Base-by-base conservation (phyloP, 2,888 invertebrate species). In the Pasiphila rectangulata region DNA sequence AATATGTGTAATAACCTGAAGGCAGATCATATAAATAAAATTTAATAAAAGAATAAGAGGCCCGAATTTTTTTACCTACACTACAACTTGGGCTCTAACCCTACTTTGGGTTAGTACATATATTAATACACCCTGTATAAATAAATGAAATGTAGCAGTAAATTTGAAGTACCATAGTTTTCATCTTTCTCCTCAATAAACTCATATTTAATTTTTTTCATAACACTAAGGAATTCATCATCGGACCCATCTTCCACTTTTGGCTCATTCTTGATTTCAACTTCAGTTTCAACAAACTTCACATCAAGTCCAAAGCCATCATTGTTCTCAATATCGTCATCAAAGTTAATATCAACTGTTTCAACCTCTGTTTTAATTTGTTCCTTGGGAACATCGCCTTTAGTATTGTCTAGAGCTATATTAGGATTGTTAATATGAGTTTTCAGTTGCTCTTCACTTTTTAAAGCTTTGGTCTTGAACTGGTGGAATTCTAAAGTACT, bases 211-310 rank as follows among this genome's bases (percentile, higher is more conserved):
- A 74, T 66, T 34, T 60, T 57, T 32, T 77, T 69, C 10, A 79
- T 66, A 3, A 72, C 77, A 69, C 75, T 80, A 0, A 85, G 66
- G 1, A 81, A 48, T 53, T 84, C 83, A 54, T 84, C 73, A 20
- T 85, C 84, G 6, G 56, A 56, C 13, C 41, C 36, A 21, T 37
- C 17, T 27, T 49, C 56, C 15, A 19, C 1, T 34, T 48, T 52
- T 4, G 16, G 45, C 45, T 55, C 55, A 19, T 35, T 9, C 20
- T 57, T 51, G 4, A 56, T 13, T 1, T 35, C 39, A 19, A 39
- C 2, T 24, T 42, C 21, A 4, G 21, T 4, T 9, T 47, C 43
- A 30, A 40, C 25, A 13, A 21, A 40, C 9, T 7, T 36, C 2
- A 27, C 12, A 13, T 46, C 45, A 7, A 23, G 23, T 27, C 38